Percentiles rank a stretch among this genome's conserved stretches.
Evolutionary conservation across 1,140 invertebrate species (phyloP).

Genomic region (Drosophila lacertosa): DNA sequence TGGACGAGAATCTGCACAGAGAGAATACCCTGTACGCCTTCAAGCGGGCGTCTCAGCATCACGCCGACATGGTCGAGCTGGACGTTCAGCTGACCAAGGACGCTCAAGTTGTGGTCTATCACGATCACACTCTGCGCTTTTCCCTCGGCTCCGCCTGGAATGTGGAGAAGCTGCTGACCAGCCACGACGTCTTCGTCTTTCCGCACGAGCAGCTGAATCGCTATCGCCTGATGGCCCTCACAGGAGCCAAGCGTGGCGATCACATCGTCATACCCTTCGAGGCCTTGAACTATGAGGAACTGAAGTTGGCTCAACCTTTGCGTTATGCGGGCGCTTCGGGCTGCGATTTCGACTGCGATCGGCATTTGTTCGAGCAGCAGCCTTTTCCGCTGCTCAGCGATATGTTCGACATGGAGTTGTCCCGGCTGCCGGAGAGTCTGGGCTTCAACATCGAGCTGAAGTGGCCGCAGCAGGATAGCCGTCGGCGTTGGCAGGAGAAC

Average conservation of each 20-base stretch:
- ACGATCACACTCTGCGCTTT: slow-evolving; percentile 57
- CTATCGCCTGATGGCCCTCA: slow-evolving; percentile 42
- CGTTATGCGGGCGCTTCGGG: slow-evolving; percentile 13
- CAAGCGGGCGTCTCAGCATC: slow-evolving; percentile 13
- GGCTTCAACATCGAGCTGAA: slow-evolving; percentile 98
- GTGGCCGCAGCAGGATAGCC: slow-evolving; percentile 92
- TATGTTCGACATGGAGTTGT: slow-evolving; percentile 86
- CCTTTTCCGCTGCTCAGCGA: slow-evolving; percentile 95
- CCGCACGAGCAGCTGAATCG: slow-evolving; percentile 42
- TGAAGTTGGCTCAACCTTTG: slow-evolving; percentile 18
- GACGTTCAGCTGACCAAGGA: slow-evolving; percentile 72
- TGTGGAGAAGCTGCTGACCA: slow-evolving; percentile 14
- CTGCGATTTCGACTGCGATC: slow-evolving; percentile 87
- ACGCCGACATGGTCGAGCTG: slow-evolving; percentile 70
- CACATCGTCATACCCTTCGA: slow-evolving; percentile 47
- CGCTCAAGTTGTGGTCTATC: slow-evolving; percentile 61
- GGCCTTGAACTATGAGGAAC: slow-evolving; percentile 48
- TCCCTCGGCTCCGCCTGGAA: neutral
- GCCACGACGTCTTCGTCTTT: slow-evolving; percentile 43
- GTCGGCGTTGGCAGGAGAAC: slow-evolving; percentile 92
- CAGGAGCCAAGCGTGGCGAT: slow-evolving; percentile 23
- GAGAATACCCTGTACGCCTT: slow-evolving; percentile 68
- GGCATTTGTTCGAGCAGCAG: slow-evolving; percentile 92
- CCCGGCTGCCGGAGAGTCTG: slow-evolving; percentile 88
- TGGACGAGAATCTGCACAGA: slow-evolving; percentile 22